phyloP scores from a whole-genome alignment of 2,113 vertebrate genomes.

The Malurus cyaneus region DNA sequence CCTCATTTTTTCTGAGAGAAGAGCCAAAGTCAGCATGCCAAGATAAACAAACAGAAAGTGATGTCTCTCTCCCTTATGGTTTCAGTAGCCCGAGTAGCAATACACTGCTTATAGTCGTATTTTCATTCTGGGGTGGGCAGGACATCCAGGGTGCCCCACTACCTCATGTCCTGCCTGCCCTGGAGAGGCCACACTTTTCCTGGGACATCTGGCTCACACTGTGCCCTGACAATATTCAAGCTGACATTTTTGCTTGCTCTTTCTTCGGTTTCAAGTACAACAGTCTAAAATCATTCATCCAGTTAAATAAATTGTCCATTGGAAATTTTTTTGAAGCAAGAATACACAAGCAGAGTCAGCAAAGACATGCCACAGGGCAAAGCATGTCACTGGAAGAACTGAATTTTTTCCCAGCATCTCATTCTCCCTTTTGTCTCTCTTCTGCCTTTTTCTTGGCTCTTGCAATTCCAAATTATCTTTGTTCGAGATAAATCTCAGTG shows the following conservation, averaged over 20 bases:
- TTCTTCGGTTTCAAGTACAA: not conserved
- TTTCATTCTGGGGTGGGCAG: not conserved
- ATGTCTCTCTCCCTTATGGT: not conserved
- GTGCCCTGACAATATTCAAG: not conserved
- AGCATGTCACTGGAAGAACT: not conserved
- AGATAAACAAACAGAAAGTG: not conserved
- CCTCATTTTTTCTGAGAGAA: not conserved
- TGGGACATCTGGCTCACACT: not conserved
- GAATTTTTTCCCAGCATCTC: not conserved
- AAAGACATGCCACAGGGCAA: not conserved
- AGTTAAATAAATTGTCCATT: not conserved
- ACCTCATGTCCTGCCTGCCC: not conserved
- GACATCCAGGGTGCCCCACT: not conserved
- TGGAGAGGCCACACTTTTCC: accelerated
- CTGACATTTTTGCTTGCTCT: not conserved
- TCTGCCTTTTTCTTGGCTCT: not conserved
- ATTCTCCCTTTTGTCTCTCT: not conserved
- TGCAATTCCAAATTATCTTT: not conserved
- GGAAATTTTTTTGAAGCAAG: not conserved
- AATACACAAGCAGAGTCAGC: not conserved
- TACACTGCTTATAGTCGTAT: not conserved
- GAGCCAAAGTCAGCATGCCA: not conserved
- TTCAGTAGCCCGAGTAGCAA: not conserved
- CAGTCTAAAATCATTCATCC: not conserved
- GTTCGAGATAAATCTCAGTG: not conserved